Evolutionary conservation across 2,797 vertebrate genomes (phyloP), one percentile per base, ranked within the genome.

Genomic region (Sciurus carolinensis): DNA sequence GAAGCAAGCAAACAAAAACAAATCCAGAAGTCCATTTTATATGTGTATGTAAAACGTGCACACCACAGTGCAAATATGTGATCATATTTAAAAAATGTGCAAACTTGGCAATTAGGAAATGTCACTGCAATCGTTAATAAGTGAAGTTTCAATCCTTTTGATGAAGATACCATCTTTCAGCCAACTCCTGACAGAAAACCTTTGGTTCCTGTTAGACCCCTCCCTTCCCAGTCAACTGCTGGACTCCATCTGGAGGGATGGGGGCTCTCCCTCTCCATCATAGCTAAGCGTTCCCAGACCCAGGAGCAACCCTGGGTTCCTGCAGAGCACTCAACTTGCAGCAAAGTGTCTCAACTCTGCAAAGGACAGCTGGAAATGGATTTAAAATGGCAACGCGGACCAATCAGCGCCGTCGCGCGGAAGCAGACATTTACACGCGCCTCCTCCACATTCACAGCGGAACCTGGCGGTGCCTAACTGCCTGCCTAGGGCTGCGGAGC

Each of bases 361-460:
- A 95, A 73, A 94, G 90, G 94, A 92, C 97, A 90, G 93, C 96
- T 97, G 91, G 87, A 97, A 96, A 97, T 88, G 91, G 95, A 97
- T 97, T 98, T 98, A 96, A 97, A 98, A 97, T 96, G 94, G 97
- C 96, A 97, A 97, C 73, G 80, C 72, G 22, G 84, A 85, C 97
- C 97, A 97, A 97, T 97, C 96, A 97, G 96, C 80, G 69, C 47
- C 7, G 59, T 66, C 36, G 59, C 69, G 33, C 76, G 39, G 5
- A 42, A 62, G 90, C 97, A 82, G 92, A 95, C 80, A 59, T 92
- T 92, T 36, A 95, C 88, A 67, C 71, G 52, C 80, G 47, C 96
- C 95, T 88, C 95, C 96, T 96, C 66, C 92, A 22, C 57, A 12
- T 4, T 83, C 64, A 62, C 86, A 7, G 89, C 14, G 11, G 84